A percentile compares a stretch with the other conserved stretches of the same genome.
Evolutionary conservation across 2,797 vertebrate genomes (phyloP).

Genomic region (Melopsittacus undulatus): DNA sequence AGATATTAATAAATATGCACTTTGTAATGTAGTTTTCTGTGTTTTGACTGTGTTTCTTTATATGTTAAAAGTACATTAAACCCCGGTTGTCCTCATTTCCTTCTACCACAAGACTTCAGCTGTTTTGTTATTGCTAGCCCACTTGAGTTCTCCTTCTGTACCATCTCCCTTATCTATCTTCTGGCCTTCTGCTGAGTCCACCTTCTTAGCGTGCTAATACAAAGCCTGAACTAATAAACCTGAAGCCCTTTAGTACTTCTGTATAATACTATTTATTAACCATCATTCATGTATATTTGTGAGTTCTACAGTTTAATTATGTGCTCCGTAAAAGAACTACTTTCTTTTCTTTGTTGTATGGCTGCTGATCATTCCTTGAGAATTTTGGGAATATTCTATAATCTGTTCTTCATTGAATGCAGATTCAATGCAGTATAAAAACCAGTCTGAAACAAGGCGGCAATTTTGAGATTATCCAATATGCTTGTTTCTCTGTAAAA

Average conservation of each 20-base stretch:
- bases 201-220: background rate
- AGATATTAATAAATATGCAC: background rate
- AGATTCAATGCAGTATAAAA: background rate
- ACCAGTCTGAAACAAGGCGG: background rate
- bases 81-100: background rate
- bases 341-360: background rate
- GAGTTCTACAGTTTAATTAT: background rate
- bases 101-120: background rate
- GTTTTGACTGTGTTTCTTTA: background rate
- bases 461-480: background rate
- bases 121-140: background rate
- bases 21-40: background rate
- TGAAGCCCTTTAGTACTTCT: background rate
- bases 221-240: background rate
- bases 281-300: background rate
- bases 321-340: background rate
- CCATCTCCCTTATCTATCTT: background rate
- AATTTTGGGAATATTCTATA: background rate
- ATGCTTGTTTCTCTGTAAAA: background rate
- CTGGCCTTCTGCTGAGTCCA: background rate
- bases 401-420: background rate
- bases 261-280: background rate
- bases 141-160: background rate
- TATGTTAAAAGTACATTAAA: background rate
- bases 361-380: background rate